Base-by-base conservation (phyloP, 2,888 invertebrate genomes). In the Drosophila infuscata region DNA sequence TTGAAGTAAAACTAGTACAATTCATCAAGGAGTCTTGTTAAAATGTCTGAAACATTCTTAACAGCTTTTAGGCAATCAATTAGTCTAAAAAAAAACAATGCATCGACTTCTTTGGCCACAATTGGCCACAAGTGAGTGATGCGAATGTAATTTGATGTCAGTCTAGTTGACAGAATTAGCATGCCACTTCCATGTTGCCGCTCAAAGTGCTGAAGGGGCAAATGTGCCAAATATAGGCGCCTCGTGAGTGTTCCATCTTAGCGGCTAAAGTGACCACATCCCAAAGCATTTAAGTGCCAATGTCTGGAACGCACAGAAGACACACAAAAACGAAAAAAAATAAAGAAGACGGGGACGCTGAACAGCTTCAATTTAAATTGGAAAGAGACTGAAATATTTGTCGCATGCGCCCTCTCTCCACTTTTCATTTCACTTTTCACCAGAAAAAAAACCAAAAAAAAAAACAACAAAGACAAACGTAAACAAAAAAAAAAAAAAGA, bases 251-350 rank as follows among this genome's bases (percentile, higher is more conserved):
- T 64, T 64, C 62, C 63, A 57, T 59, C n/a, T n/a, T 56, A 29
- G n/a, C n/a, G 66, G 66, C 64, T 68, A 60, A 79, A 70, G 78
- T 84, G 88, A 84, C 79, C 88, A 85, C 78, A 78, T 77, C 81
- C 75, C 81, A 74, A 70, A 66, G 71, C 81, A 77, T 89, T 86
- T 82, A 84, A 88, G 81, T 88, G 89, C 74, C 87, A 89, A 81
- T 79, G 81, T 89, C 81, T 87, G 83, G 83, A 89, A 79, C 79
- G 74, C 64, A 59, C 57, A 43, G 51, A 59, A 54, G 66, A 57
- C 56, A 56, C 57, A 57, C 30, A 41, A 30, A 15, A 41, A 38
- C 36, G 6, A n/a, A 38, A n/a, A 73, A 51, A 70, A 51, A 70
- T 64, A 65, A 69, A 78, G 61, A 63, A 70, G 60, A 68, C 41